phyloP scores from a whole-genome alignment of 23 tunicate species.

The Halocynthia roretzi region DNA sequence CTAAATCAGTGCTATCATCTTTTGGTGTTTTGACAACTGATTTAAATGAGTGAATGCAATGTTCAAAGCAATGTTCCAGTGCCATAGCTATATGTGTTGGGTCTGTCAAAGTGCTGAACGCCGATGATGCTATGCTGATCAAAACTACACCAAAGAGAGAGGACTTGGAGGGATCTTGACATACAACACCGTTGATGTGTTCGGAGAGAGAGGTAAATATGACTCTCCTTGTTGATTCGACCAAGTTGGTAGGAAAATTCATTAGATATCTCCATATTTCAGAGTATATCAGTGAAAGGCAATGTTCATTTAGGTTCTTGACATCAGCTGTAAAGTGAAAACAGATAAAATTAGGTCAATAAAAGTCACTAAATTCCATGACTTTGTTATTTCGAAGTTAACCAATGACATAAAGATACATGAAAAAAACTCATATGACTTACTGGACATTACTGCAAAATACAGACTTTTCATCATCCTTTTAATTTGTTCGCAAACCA shows the following conservation, averaged over 20 bases:
- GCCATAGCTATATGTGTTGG: slow-evolving; percentile 3
- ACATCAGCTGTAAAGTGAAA: too few species aligned
- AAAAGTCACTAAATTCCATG: neutral
- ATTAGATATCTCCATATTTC: too few species aligned
- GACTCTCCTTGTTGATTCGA: too few species aligned
- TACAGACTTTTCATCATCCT: slow-evolving; percentile 10
- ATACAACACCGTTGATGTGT: neutral
- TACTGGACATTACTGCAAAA: neutral
- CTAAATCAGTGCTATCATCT: neutral
- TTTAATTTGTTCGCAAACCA: neutral
- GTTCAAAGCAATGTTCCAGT: neutral
- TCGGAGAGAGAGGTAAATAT: neutral
- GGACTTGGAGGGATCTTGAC: neutral
- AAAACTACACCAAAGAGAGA: neutral
- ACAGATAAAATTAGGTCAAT: neutral
- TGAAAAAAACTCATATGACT: too few species aligned
- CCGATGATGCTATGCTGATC: neutral
- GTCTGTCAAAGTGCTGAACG: neutral
- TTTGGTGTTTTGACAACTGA: too few species aligned
- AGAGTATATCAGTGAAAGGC: too few species aligned
- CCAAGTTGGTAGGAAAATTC: too few species aligned
- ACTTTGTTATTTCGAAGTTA: neutral
- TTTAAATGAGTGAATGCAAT: neutral
- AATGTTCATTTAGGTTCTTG: too few species aligned
- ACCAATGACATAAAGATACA: too few species aligned